phyloP scores from a whole-genome alignment of 2,888 invertebrate genomes.

The Drosophila subquinaria region DNA sequence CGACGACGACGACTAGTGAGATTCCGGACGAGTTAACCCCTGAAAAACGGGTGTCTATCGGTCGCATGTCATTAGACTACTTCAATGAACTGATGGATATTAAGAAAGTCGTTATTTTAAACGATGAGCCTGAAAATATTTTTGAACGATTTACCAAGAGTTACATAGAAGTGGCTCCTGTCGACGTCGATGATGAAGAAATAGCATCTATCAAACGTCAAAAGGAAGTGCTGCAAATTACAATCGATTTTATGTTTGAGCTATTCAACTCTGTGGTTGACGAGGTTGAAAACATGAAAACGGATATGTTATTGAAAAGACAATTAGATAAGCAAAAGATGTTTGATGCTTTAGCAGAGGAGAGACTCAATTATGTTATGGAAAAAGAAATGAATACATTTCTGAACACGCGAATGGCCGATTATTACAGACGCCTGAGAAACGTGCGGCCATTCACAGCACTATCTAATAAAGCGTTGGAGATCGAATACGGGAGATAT shows the following conservation, averaged over 20 bases:
- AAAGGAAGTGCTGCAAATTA: slow-evolving; percentile 8
- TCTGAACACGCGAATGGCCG: slow-evolving; percentile 64
- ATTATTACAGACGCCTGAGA: slow-evolving; percentile 73
- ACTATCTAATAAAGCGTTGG: not conserved
- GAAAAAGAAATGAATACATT: slow-evolving; percentile 25
- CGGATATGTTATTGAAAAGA: slow-evolving; percentile 37
- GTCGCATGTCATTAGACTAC: not conserved
- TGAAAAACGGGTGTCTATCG: not conserved
- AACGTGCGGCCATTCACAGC: slow-evolving; percentile 55
- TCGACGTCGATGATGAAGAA: not conserved
- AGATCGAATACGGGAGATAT: slow-evolving; percentile 40
- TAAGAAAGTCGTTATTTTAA: not conserved
- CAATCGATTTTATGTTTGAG: slow-evolving; percentile 52
- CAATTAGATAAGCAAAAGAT: slow-evolving; percentile 70
- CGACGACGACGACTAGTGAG: not conserved
- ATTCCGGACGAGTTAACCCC: not conserved
- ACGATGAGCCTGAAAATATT: not conserved
- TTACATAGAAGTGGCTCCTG: no score
- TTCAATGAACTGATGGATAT: not conserved
- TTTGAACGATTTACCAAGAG: slow-evolving; percentile 25
- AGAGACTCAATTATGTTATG: not conserved
- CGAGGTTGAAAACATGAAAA: slow-evolving; percentile 41
- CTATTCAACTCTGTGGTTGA: slow-evolving; percentile 50
- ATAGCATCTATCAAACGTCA: not conserved
- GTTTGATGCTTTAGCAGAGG: slow-evolving; percentile 9